Base-by-base conservation (phyloP, 2,888 invertebrate genomes). In the Argyra leucocephala region DNA sequence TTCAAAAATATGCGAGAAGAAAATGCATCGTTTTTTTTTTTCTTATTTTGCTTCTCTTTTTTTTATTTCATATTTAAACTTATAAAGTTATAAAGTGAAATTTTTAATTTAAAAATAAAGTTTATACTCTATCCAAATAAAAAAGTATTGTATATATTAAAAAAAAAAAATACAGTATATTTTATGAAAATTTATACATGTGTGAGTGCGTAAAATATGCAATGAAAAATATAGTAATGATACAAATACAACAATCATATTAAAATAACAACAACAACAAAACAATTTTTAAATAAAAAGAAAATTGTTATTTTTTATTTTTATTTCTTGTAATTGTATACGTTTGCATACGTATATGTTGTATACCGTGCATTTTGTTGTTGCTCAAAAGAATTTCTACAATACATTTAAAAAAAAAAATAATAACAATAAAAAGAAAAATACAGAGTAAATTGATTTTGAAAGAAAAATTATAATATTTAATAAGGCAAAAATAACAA, bases 21-120 rank as follows among this genome's bases (percentile, higher is more conserved):
- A 48, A 48, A 48, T 48, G 48, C 48, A 48, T 48, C 15, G 5
- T 48, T 48, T 48, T 48, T 48, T 48, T 37, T 15, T 37, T 37
- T 37, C 12, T 37, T 37, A 37, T 37, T 37, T 37, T 37, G 3
- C 3, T 37, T 37, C 18, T 48, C n/a, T n/a, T n/a, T n/a, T n/a
- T n/a, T n/a, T n/a, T n/a, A n/a, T n/a, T n/a, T n/a, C n/a, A n/a
- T n/a, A n/a, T n/a, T n/a, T n/a, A n/a, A n/a, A n/a, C n/a, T n/a
- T n/a, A n/a, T n/a, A n/a, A n/a, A 48, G 18, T 48, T 48, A 48
- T 5, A 48, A 48, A 48, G 48, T 48, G 48, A 48, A 48, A 48
- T 48, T 48, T 48, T 48, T 48, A 48, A 48, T 48, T 48, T 48
- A 48, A 48, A 48, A 48, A 48, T 48, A 48, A 48, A 48, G 48